Evolutionary conservation across 92 coral and sea anemone species (phyloP).

Genomic region (Palythoa grandis): DNA sequence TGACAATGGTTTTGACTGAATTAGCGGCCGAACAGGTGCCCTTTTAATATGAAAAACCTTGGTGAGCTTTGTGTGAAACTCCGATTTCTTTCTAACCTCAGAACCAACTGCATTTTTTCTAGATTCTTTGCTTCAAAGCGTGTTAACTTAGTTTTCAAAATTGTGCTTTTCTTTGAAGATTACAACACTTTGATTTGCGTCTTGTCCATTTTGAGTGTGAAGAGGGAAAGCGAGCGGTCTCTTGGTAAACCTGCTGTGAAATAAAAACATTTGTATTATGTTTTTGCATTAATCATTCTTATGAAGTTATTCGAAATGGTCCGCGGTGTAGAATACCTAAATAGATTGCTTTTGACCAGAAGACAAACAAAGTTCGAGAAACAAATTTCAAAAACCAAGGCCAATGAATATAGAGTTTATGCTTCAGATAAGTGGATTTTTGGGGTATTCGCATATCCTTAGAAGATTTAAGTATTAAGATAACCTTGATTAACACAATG

Average conservation of each 20-base stretch:
- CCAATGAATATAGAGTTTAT: neutral
- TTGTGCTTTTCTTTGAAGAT: neutral
- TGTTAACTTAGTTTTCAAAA: too few relatives aligned
- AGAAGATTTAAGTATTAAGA: neutral
- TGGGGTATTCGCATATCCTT: neutral
- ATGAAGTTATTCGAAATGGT: neutral
- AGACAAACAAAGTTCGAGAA: neutral
- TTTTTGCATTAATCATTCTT: neutral
- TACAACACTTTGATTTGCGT: neutral
- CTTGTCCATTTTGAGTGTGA: neutral
- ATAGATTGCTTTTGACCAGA: neutral
- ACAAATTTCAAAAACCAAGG: conserved; percentile 3
- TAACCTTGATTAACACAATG: neutral
- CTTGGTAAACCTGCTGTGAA: conserved; percentile 11
- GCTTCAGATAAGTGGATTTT: neutral
- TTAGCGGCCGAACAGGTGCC: conserved; percentile 25
- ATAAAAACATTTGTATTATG: neutral
- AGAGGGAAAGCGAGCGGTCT: neutral
- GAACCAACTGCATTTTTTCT: too few relatives aligned
- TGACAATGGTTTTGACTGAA: neutral
- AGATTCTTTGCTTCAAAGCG: neutral
- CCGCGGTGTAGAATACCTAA: neutral
- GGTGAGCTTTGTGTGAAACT: neutral
- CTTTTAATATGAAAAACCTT: neutral
- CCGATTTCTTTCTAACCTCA: neutral